Evolutionary conservation across 2,888 invertebrate genomes (phyloP).

Genomic region (Rotaria sp.): DNA sequence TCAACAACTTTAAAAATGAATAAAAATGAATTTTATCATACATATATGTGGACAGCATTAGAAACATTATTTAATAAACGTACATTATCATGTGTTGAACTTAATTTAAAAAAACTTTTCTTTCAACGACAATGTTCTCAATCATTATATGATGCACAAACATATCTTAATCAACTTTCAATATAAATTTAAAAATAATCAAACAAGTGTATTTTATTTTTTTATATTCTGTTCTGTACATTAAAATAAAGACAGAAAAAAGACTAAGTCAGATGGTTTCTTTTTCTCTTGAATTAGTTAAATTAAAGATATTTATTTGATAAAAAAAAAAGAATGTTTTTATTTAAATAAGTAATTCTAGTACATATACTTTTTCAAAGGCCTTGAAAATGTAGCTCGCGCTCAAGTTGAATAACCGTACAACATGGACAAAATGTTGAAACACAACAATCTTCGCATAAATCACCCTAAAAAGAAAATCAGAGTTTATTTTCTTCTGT

Average conservation of each 20-base stretch:
- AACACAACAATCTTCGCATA: neutral
- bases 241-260: neutral
- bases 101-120: neutral
- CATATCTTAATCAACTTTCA: neutral
- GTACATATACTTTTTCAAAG: neutral
- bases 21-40: constrained; percentile 6
- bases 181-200: neutral
- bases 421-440: constrained; percentile 2
- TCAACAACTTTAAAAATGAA: neutral
- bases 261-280: too few relatives aligned
- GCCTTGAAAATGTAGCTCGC: constrained; percentile 5
- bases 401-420: neutral
- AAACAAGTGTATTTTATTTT: neutral
- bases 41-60: constrained; percentile 19
- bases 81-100: neutral
- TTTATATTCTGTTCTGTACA: neutral
- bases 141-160: constrained; percentile 17
- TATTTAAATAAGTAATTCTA: neutral
- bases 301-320: too few relatives aligned
- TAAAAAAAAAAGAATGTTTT: too few relatives aligned
- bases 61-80: constrained; percentile 21
- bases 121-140: constrained; percentile 7
- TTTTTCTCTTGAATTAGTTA: too few relatives aligned
- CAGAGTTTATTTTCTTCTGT: too few relatives aligned
- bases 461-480: neutral